phyloP scores from a whole-genome alignment of 2,888 invertebrate genomes.

The Scaptomyza tumidula region DNA sequence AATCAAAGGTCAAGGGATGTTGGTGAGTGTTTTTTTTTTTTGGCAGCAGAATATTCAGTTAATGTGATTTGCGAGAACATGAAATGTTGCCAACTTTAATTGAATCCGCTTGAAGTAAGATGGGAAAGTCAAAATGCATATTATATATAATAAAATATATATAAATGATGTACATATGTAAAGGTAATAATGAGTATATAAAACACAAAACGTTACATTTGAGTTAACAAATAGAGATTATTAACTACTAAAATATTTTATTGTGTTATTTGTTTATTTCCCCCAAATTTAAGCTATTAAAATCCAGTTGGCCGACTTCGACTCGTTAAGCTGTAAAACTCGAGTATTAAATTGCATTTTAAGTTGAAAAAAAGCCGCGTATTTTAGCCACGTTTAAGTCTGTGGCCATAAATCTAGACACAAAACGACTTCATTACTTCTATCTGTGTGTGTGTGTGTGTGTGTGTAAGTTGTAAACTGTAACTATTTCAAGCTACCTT shows the following conservation, averaged over 20 bases:
- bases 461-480: constrained; percentile 33
- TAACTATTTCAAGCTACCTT: constrained; percentile 28
- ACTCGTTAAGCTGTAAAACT: constrained; percentile 7
- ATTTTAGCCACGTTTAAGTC: constrained; percentile 34
- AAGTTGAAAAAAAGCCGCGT: constrained; percentile 1
- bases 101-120: background rate
- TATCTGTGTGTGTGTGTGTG: constrained; percentile 24
- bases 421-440: constrained; percentile 61
- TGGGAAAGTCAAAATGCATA: background rate
- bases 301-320: background rate
- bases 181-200: no score
- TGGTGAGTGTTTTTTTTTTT: background rate
- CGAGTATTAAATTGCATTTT: constrained; percentile 1
- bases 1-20: constrained; percentile 2
- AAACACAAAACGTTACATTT: no score
- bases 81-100: constrained; percentile 48
- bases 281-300: no score
- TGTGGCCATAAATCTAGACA: constrained; percentile 54
- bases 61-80: constrained; percentile 47
- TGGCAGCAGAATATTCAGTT: constrained; percentile 35
- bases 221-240: no score
- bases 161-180: no score
- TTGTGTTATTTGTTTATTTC: no score
- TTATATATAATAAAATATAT: no score
- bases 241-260: no score